phyloP scores from a whole-genome alignment of 2,113 vertebrate species.

The Malurus elegans region DNA sequence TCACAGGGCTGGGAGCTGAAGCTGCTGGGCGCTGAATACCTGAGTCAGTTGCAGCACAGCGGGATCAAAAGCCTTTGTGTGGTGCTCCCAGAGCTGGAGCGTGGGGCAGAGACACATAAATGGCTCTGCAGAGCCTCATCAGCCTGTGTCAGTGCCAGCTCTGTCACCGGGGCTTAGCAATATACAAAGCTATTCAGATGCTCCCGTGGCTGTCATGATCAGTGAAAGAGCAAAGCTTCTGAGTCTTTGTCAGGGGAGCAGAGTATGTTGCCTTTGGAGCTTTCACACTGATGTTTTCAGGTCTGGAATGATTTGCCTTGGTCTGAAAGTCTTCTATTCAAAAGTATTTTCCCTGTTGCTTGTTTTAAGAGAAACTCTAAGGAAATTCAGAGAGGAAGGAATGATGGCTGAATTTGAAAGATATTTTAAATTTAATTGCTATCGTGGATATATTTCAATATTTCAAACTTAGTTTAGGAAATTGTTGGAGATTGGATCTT shows the following conservation, averaged over 20 bases:
- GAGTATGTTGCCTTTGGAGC: not conserved
- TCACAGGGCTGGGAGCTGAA: not conserved
- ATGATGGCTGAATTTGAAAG: not conserved
- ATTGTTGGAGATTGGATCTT: not conserved
- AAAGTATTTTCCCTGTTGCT: not conserved
- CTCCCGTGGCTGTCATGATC: accelerated
- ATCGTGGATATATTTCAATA: not conserved
- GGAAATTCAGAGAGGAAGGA: not conserved
- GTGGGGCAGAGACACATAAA: not conserved
- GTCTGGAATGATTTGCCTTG: not conserved
- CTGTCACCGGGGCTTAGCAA: not conserved
- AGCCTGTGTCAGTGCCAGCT: not conserved
- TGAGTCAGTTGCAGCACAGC: not conserved
- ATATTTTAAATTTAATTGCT: not conserved
- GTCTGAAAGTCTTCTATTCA: not conserved
- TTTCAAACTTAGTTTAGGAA: not conserved
- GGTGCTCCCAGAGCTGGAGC: not conserved
- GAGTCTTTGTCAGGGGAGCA: not conserved
- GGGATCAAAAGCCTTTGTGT: not conserved
- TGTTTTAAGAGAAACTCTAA: not conserved
- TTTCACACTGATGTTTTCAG: not conserved
- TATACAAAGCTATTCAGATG: not conserved
- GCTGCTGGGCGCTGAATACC: not conserved
- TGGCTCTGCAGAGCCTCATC: not conserved
- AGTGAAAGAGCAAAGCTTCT: not conserved